A percentile compares a stretch with the other conserved stretches of the same genome.
phyloP scores from a whole-genome alignment of 2,888 invertebrate genomes.

The Zhuqinia jingwanae region DNA sequence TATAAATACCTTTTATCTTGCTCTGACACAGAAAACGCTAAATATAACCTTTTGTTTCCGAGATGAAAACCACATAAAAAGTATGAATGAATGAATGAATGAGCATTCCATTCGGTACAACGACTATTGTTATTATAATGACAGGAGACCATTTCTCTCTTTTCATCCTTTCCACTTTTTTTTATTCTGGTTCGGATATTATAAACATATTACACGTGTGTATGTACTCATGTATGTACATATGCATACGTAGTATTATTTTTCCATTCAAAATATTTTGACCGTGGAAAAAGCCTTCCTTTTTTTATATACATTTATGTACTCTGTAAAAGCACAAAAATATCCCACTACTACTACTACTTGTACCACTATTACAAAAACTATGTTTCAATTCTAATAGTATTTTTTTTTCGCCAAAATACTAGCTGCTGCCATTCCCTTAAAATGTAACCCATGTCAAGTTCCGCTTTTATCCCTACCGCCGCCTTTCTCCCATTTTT shows the following conservation, averaged over 20 bases:
- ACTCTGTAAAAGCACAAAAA: not conserved
- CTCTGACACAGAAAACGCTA: conserved; percentile 9
- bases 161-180: conserved; percentile 1
- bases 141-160: conserved; percentile 28
- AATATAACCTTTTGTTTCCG: conserved; percentile 57
- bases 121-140: conserved; percentile 49
- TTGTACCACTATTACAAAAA: not conserved
- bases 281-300: conserved; percentile 9
- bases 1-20: too few species aligned
- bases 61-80: conserved; percentile 53
- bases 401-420: too few species aligned
- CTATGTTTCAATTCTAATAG: not conserved
- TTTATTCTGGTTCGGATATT: not conserved
- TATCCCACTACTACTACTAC: not conserved
- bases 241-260: too few species aligned
- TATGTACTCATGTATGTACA: too few species aligned
- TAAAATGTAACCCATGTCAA: conserved; percentile 63
- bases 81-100: conserved; percentile 41
- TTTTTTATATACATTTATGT: not conserved
- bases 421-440: conserved; percentile 22
- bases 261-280: conserved; percentile 24
- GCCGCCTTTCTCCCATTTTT: conserved; percentile 38
- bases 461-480: conserved; percentile 44
- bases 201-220: too few species aligned
- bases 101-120: conserved; percentile 35